Evolutionary conservation across 1,140 invertebrate species (phyloP), one percentile per base, ranked within the genome.

Genomic region (Ips nitidus): DNA sequence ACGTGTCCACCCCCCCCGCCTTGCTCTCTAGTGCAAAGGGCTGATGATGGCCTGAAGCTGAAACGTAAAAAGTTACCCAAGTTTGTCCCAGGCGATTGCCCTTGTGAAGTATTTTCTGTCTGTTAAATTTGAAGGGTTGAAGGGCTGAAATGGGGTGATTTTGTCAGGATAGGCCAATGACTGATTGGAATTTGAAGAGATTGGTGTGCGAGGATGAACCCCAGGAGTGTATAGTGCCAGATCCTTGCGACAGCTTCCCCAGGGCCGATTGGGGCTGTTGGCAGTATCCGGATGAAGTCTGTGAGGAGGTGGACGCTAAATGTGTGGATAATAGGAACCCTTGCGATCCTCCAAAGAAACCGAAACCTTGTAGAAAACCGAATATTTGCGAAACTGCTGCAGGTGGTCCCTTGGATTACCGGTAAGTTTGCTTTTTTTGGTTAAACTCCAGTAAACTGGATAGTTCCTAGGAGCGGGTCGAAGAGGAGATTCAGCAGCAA

Each of bases 191-290:
- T 41, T 38, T 70, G 5, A 62, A 67, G 36, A 64, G 71, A 22
- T 56, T 73, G 38, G 52, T 58, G 22, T 73, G 72, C 42, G 50
- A 57, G 8, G 72, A 73, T 6, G 72, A 73, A 47, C 59, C 59
- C 0, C 5, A 45, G 37, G 71, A 73, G 1, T 73, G 72, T 52
- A 8, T 68, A 1, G 52, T 61, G 6, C 57, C 58, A 8, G 72
- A 73, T 53, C 72, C 68, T 2, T 73, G 72, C 41, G 50, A 58
- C 2, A 37, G n/a, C 2, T 66, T 64, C 52, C 72, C 72, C n/a
- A 47, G 72, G 43, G 68, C 72, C 4, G 72, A 73, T 60, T 70
- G 67, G 68, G 72, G 72, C 5, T 73, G 72, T 52, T 73, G 72
- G 72, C 65, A 73, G 52, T 73, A 73, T 45, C 5, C 4, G 1